Base-by-base conservation (phyloP, 2,888 invertebrate genomes). In the Eupithecia pulchellata region DNA sequence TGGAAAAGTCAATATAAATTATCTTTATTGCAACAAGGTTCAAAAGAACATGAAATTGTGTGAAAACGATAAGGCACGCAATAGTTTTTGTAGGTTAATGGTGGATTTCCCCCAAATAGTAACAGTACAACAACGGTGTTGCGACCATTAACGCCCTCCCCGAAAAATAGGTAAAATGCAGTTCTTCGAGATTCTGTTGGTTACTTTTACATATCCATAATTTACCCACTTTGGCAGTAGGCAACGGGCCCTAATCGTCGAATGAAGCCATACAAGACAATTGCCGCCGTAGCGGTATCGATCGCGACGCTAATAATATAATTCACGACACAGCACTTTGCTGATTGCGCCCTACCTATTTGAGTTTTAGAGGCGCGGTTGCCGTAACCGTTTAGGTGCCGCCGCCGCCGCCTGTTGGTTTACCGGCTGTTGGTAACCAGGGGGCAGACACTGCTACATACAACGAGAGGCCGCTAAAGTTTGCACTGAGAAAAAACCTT, bases 301-400 rank as follows among this genome's bases (percentile, higher is more conserved):
- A 71, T 66, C 70, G 58, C 52, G 64, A 57, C 64, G 71, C 72
- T 25, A 68, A 68, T 71, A 64, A 64, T 68, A 65, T 58, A 60
- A 62, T 73, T 73, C 71, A 71, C 61, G 73, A 42, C 68, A 71
- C 68, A 67, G 73, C 81, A 81, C 77, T 81, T 75, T 34, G 79
- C 68, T 78, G 78, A 81, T 79, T 78, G 76, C 69, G 76, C 77
- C 75, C 77, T 75, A 68, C 75, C 78, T 76, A 71, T 75, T 79
- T 77, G 81, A 80, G 79, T 79, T 82, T 47, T 76, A 78, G 67
- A 75, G 74, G 79, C 67, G 72, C 69, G 65, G 79, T 72, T 76
- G 69, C 71, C 77, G 76, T 76, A 76, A 76, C 79, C 63, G n/a
- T n/a, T n/a, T n/a, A n/a, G n/a, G n/a, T n/a, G n/a, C n/a, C n/a